Conservation (phyloP, 1,140 invertebrate species). For the Halictus rubicundus region DNA sequence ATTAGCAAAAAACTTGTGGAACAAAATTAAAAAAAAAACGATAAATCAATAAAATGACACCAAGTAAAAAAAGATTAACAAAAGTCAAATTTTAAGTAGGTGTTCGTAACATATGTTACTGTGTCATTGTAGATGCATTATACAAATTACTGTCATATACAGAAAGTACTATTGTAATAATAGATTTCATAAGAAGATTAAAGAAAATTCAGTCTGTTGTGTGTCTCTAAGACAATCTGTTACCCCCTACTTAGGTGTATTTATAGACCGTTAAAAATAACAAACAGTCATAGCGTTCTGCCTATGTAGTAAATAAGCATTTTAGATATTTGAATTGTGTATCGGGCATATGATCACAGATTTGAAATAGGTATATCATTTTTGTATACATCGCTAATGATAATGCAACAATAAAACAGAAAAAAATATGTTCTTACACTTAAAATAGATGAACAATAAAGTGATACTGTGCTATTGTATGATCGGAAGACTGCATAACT, state of each 20-base stretch:
- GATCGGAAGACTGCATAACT: conserved; percentile 9
- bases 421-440: background rate
- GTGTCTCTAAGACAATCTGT: conserved; percentile 41
- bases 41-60: conserved; percentile 20
- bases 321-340: conserved; percentile 2
- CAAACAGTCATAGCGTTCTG: conserved; percentile 29
- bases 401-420: background rate
- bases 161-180: background rate
- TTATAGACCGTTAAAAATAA: conserved; percentile 55
- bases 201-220: conserved; percentile 22
- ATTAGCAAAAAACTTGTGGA: conserved; percentile 80
- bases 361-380: background rate
- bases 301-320: conserved; percentile 33
- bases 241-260: conserved; percentile 23
- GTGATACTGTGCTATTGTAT: conserved; percentile 16
- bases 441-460: conserved; percentile 20
- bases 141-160: background rate
- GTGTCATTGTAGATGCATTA: background rate
- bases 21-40: conserved; percentile 72
- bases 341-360: background rate
- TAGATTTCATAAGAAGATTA: conserved; percentile 38
- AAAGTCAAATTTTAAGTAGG: too few species aligned
- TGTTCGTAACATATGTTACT: too few species aligned
- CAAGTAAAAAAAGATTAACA: conserved; percentile 27
- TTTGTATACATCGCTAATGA: background rate